These are phyloP conservation scores for Rhogogaster chlorosoma DNA, from an alignment of 2,888 invertebrate species.

Conservation along the genomic window DNA sequence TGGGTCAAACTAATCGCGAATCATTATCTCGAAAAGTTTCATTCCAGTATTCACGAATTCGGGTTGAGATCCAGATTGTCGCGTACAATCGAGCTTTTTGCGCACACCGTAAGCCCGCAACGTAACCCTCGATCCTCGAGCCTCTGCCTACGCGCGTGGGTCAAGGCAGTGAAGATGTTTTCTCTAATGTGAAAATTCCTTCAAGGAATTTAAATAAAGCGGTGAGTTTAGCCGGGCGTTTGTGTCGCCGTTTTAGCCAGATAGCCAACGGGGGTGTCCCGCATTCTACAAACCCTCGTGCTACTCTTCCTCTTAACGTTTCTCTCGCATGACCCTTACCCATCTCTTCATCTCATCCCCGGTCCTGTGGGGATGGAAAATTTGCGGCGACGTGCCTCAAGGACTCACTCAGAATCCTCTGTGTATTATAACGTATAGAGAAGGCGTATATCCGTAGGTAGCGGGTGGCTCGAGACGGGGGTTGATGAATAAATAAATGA, in stretches of 20 bases:
- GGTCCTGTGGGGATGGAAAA: neutral
- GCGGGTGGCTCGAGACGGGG: neutral
- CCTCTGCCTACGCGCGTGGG: neutral
- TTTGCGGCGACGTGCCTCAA: conserved; percentile 11
- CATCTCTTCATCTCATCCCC: neutral
- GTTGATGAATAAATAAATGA: conserved; percentile 8
- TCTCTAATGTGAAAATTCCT: conserved; percentile 68
- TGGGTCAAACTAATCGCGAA: neutral
- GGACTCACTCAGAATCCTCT: neutral
- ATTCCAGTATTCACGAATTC: neutral
- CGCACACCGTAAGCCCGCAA: neutral
- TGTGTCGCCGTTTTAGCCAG: conserved; percentile 56
- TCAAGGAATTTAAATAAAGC: conserved; percentile 73
- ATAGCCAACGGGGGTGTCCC: conserved; percentile 60
- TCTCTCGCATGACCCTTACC: neutral
- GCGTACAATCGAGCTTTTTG: neutral
- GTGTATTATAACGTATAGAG: neutral
- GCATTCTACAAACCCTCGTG: conserved; percentile 57
- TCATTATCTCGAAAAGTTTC: neutral
- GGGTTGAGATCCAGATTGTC: neutral
- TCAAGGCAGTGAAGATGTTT: conserved; percentile 57
- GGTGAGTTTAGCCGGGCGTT: conserved; percentile 62
- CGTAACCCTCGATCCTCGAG: neutral
- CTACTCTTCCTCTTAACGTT: neutral
- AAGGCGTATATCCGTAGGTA: neutral